Evolutionary conservation across 2,797 vertebrate genomes (phyloP).

Genomic region (Amblyopsis hoosieri): DNA sequence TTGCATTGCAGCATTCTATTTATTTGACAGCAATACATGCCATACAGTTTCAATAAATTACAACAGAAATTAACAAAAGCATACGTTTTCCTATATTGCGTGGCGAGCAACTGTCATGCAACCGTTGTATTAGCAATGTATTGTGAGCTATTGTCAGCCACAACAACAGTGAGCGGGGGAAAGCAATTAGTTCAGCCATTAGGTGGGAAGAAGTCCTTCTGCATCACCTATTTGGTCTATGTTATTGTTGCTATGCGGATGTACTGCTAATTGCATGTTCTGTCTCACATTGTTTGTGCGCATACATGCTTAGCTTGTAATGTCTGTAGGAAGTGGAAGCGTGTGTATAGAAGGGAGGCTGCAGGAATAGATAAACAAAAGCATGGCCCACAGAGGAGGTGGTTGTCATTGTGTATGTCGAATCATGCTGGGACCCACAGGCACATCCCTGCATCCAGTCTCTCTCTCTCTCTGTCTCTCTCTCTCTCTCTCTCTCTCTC

Average conservation of each 20-base stretch:
- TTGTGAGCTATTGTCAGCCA: conserved; percentile 13
- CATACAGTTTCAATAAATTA: neutral
- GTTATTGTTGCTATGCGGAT: neutral
- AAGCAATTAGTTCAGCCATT: conserved; percentile 53
- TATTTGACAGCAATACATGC: neutral
- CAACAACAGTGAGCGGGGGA: conserved; percentile 8
- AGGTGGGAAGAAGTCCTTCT: conserved; percentile 27
- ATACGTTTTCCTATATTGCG: conserved; percentile 3
- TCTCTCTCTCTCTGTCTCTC: neutral
- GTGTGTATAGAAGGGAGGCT: conserved; percentile 1
- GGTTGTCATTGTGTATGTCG: conserved; percentile 34
- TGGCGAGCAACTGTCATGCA: neutral
- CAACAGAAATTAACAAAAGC: neutral
- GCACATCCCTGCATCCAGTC: conserved; percentile 46
- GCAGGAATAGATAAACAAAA: conserved; percentile 8
- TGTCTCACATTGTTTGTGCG: neutral
- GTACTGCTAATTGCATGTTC: neutral
- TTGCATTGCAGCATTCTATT: neutral
- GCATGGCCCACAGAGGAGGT: conserved; percentile 1
- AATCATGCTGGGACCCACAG: conserved; percentile 49
- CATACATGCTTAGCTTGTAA: neutral
- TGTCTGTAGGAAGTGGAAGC: conserved; percentile 4
- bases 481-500: conserved; percentile 1
- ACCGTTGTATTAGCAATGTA: conserved; percentile 10
- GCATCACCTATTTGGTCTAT: conserved; percentile 15